These are phyloP conservation scores for Agriopis leucophaearia DNA, from an alignment of 2,888 invertebrate species.

Conservation along the genomic window DNA sequence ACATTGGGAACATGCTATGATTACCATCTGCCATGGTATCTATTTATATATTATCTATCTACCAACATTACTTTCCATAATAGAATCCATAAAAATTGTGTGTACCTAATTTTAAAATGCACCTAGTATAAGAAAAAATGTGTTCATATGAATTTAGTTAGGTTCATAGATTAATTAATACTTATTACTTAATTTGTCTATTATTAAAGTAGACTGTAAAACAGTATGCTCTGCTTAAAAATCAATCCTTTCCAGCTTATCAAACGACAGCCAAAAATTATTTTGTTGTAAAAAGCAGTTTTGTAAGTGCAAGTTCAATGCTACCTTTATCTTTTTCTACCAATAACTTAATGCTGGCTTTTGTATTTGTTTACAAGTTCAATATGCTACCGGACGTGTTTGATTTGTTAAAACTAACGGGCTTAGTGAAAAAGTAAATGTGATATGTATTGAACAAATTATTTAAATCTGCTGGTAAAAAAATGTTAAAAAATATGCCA, in stretches of 20 bases:
- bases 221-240: constrained; percentile 72
- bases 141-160: constrained; percentile 85
- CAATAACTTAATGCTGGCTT: constrained; percentile 25
- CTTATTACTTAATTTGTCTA: constrained; percentile 65
- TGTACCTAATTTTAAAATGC: constrained; percentile 72
- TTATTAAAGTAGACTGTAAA: constrained; percentile 79
- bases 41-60: constrained; percentile 5
- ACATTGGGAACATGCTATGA: background rate
- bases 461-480: too few relatives aligned
- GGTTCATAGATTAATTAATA: constrained; percentile 66
- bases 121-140: constrained; percentile 82
- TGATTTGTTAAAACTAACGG: too few relatives aligned
- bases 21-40: constrained; percentile 8
- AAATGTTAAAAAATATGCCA: too few relatives aligned
- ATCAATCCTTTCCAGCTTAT: constrained; percentile 50
- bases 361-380: constrained; percentile 16
- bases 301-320: constrained; percentile 40
- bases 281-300: constrained; percentile 42
- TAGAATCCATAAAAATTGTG: constrained; percentile 69
- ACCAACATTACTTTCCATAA: constrained; percentile 28
- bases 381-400: too few relatives aligned
- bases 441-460: too few relatives aligned
- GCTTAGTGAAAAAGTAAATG: too few relatives aligned
- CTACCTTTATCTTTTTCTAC: constrained; percentile 32
- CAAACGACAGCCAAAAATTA: constrained; percentile 49